Evolutionary conservation across 2,113 vertebrate species (phyloP), one percentile per base, ranked within the genome.

Genomic region (Porphyrio hochstetteri): DNA sequence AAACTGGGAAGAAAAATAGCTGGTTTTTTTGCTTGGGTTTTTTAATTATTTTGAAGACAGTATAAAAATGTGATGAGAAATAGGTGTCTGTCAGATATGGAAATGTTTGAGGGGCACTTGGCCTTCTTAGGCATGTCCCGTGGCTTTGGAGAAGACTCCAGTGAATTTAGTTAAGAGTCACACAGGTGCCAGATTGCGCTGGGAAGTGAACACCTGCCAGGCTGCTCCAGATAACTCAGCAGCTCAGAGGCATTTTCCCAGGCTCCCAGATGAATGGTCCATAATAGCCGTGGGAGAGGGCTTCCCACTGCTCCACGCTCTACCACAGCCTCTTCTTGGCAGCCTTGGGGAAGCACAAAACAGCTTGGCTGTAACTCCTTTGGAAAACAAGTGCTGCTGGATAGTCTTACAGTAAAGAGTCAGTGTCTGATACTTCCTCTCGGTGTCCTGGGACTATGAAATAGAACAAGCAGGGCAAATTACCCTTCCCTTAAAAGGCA

Each of bases 241-340:
- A 94, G 97, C 97, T 98, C 97, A 93, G 95, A 98, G 98, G 98
- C 98, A 96, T 98, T 99, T 99, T 99, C 98, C 98, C 98, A 99
- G 98, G 98, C 98, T 98, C 98, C 96, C 97, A 97, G 96, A 94
- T 98, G 97, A 98, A 98, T 96, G 97, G 97, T 98, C 97, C 96
- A 65, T 98, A 98, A 97, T 96, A 98, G 98, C 98, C 96, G 94
- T 98, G 98, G 98, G 98, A 99, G 98, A 98, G 97, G 97, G 97
- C 98, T 98, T 98, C 98, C 97, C 92, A 95, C 95, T 95, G 91
- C 97, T 98, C 92, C 90, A 69, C 61, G 50, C 97, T 83, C 92
- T 97, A 97, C 98, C 98, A 96, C 98, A 98, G 98, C 98, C 96
- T 97, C 98, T 96, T 96, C 96, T 98, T 98, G 98, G 98, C 98